phyloP scores from a whole-genome alignment of 2,888 invertebrate species.

The Nesidiocoris tenuis region DNA sequence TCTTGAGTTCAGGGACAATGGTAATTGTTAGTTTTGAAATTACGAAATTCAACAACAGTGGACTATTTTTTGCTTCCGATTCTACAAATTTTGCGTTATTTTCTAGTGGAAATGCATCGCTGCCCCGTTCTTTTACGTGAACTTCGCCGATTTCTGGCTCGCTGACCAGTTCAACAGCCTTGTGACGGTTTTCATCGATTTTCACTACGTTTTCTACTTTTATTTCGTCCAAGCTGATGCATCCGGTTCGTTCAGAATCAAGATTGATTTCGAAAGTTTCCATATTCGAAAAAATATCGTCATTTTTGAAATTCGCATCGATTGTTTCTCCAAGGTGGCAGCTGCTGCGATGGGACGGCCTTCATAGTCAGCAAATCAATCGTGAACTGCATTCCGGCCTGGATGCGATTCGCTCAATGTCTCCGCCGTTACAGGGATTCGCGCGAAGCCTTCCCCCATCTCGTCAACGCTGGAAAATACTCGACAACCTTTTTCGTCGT shows the following conservation, averaged over 20 bases:
- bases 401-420: slow-evolving; percentile 84
- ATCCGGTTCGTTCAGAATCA: neutral
- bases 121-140: slow-evolving; percentile 75
- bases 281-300: too few species aligned
- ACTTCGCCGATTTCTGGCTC: slow-evolving; percentile 84
- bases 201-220: slow-evolving; percentile 77
- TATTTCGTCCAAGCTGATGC: slow-evolving; percentile 60
- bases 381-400: slow-evolving; percentile 77
- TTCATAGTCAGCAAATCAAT: slow-evolving; percentile 61
- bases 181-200: slow-evolving; percentile 71
- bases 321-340: too few species aligned
- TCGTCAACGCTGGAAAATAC: slow-evolving; percentile 82
- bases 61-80: too few species aligned
- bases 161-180: slow-evolving; percentile 81
- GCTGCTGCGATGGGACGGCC: slow-evolving; percentile 56
- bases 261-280: neutral
- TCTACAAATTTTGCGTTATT: slow-evolving; percentile 2
- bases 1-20: too few species aligned
- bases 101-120: slow-evolving; percentile 63
- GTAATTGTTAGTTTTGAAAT: too few species aligned
- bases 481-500: slow-evolving; percentile 73
- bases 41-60: too few species aligned
- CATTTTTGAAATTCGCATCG: too few species aligned
- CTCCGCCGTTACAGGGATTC: slow-evolving; percentile 78
- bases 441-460: slow-evolving; percentile 74